Base-by-base conservation (phyloP, 2,888 invertebrate genomes). In the Agriopis marginaria region DNA sequence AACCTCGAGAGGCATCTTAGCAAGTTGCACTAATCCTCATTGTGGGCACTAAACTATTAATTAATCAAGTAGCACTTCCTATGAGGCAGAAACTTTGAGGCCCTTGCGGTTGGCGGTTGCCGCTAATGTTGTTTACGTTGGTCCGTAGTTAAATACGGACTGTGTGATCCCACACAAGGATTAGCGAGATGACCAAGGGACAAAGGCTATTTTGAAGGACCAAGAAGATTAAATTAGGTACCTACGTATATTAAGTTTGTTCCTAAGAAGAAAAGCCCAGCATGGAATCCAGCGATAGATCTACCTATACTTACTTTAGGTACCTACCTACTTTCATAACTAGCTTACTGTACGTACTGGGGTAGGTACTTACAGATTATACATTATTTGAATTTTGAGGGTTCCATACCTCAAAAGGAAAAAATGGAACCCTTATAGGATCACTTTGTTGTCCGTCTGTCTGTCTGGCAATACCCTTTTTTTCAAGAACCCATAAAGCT, bases 61-160 rank as follows among this genome's bases (percentile, higher is more conserved):
- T 86, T 87, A 87, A 87, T 87, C 86, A 86, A 84, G 83, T 81
- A 55, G 59, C 68, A 68, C 73, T 83, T 78, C 82, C 79, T 77
- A 81, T 80, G 81, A 81, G 79, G 78, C 73, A 63, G 75, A 76
- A 84, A 87, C 80, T 86, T 86, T 81, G 71, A 79, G 79, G 82
- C 85, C 82, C 85, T 84, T 88, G 88, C 80, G 88, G 89, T 78
- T 75, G 73, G 88, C 80, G 88, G 89, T 78, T 75, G 73, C 77
- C 79, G 80, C 81, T 88, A 87, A 89, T 89, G 86, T 86, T 89
- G 86, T 88, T 89, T 89, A 88, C 87, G 85, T 82, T 84, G 84
- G 47, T 79, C 84, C 83, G 85, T 87, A 86, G 88, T 88, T 89
- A 86, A 88, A 87, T 83, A 77, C 78, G 80, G 85, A 79, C 82